A percentile compares a stretch with the other conserved stretches of the same genome.
phyloP scores from a whole-genome alignment of 1,140 invertebrate genomes.

The Bicyclus anynana region DNA sequence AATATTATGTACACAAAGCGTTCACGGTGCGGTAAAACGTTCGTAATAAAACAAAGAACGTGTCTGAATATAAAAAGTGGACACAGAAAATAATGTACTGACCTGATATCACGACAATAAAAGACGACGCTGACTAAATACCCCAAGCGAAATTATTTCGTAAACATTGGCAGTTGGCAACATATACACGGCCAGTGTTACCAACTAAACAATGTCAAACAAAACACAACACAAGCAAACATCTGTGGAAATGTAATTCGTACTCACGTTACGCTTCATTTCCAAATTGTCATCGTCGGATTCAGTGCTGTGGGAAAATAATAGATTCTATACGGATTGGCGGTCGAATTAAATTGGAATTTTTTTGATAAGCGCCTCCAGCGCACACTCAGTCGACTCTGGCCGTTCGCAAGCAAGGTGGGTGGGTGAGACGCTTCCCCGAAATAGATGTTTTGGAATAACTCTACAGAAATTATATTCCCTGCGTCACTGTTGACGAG shows the following conservation, averaged over 20 bases:
- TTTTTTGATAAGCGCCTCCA: conserved; percentile 45
- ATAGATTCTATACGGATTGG: conserved; percentile 7
- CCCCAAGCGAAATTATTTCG: conserved; percentile 22
- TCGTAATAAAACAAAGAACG: neutral
- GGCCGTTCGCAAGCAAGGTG: conserved; percentile 47
- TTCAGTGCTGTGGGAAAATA: neutral
- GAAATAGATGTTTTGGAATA: conserved; percentile 75
- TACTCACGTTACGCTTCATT: conserved; percentile 73
- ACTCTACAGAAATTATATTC: conserved; percentile 68
- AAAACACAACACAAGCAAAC: conserved; percentile 7
- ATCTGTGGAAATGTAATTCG: neutral
- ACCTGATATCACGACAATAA: conserved; percentile 17
- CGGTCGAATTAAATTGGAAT: conserved; percentile 4
- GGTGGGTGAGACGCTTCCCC: conserved; percentile 57
- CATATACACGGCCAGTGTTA: conserved; percentile 33
- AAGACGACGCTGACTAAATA: conserved; percentile 13
- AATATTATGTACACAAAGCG: no score
- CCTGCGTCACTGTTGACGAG: conserved; percentile 63
- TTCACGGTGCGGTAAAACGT: neutral
- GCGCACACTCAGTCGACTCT: conserved; percentile 47
- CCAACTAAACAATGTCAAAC: conserved; percentile 26
- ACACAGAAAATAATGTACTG: conserved; percentile 8
- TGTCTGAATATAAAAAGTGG: neutral
- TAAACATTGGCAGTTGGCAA: conserved; percentile 52
- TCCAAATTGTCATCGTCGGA: conserved; percentile 40